Evolutionary conservation across 2,888 invertebrate genomes (phyloP), one percentile per base, ranked within the genome.

Genomic region (Andricus quercusramuli): DNA sequence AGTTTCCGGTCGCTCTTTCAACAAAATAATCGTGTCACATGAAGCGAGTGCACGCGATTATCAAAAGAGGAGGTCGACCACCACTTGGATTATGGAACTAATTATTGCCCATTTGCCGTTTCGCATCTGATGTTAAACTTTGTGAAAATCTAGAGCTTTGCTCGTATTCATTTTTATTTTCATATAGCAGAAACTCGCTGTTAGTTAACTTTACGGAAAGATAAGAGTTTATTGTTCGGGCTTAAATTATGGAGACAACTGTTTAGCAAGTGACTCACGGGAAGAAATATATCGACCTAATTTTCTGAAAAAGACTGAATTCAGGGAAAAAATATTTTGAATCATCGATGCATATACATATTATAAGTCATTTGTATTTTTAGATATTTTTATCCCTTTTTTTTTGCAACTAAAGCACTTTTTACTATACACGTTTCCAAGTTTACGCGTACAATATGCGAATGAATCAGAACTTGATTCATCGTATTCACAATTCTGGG

Each of bases 1-100:
- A 74, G 74, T 74, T 74, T 74, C 74, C 74, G 74, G 74, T 56
- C 32, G 74, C 25, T 74, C 44, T 17, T 68, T 68, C 17, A 15
- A 68, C 68, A 68, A 37, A 37, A 37, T 44, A 68, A 44, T 68
- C 74, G 74, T 74, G 74, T 74, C 74, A 25, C 74, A 56, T 44
- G 56, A 74, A 56, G 51, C 51, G 51, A 29, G 29, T 74, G 74
- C 74, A 74, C 74, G 74, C 51, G 56, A 56, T 74, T 32, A 74
- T 56, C 74, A 37, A 74, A 37, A 1, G 9, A 51, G 20, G 32
- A 74, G 56, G 74, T 56, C 56, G 74, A 56, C 32, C 29, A 56
- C 32, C 47, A 47, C 15, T 44, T 22, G 32, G 56, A 56, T 74
- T 74, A 74, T 51, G 56, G 11, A n/a, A 51, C 56, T 74, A 74